These are phyloP conservation scores for Drosophila micromelanica DNA, from an alignment of 1,140 invertebrate genomes.

Conservation along the genomic window DNA sequence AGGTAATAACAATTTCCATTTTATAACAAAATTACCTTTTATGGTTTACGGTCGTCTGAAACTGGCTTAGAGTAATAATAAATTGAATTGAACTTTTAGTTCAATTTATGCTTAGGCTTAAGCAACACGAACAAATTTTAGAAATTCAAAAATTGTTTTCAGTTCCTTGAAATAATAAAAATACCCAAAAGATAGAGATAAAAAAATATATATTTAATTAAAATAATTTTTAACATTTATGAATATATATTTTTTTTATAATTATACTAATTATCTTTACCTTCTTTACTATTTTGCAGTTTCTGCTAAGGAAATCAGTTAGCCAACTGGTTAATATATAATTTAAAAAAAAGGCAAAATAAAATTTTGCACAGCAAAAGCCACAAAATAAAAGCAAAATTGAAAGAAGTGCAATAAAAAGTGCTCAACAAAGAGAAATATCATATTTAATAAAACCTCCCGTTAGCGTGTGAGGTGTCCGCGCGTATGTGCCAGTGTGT, in stretches of 20 bases:
- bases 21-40: slow-evolving; percentile 12
- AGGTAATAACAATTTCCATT: slow-evolving; percentile 3
- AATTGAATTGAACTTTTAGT: slow-evolving; percentile 14
- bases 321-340: slow-evolving; percentile 26
- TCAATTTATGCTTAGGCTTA: background rate
- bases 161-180: too few species aligned
- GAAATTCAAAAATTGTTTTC: too few species aligned
- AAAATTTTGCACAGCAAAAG: slow-evolving; percentile 22
- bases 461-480: slow-evolving; percentile 19
- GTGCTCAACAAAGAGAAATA: slow-evolving; percentile 40
- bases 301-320: slow-evolving; percentile 55
- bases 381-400: slow-evolving; percentile 23
- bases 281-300: slow-evolving; percentile 42
- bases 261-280: slow-evolving; percentile 5
- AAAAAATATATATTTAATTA: too few species aligned
- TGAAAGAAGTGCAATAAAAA: slow-evolving; percentile 42
- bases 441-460: slow-evolving; percentile 25
- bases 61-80: background rate
- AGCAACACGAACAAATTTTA: background rate
- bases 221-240: too few species aligned
- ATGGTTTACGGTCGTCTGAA: slow-evolving; percentile 7
- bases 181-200: too few species aligned
- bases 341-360: slow-evolving; percentile 38
- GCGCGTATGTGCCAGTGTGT: slow-evolving; percentile 45
- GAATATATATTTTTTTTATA: too few species aligned